These are phyloP conservation scores for Cerceris rybyensis DNA, from an alignment of 2,888 invertebrate genomes.

Conservation along the genomic window DNA sequence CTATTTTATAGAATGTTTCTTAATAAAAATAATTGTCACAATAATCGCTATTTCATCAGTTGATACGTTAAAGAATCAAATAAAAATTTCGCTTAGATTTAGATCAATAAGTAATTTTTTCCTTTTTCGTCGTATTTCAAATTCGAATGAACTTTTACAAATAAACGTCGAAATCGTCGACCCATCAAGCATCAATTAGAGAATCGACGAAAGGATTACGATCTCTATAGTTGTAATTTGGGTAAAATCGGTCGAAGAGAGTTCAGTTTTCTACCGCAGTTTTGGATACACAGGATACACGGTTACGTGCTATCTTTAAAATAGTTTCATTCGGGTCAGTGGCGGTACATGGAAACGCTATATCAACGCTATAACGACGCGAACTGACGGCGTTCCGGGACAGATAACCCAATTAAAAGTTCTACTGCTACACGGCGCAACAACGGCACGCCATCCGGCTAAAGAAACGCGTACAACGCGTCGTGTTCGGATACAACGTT, in stretches of 20 bases:
- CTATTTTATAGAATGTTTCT: too few species aligned
- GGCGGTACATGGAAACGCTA: conserved; percentile 59
- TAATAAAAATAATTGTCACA: too few species aligned
- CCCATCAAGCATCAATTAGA: too few species aligned
- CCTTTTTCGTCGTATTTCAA: too few species aligned
- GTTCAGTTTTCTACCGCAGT: background rate
- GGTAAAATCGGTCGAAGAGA: conserved; percentile 24
- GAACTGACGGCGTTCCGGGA: conserved; percentile 56
- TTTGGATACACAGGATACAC: conserved; percentile 21
- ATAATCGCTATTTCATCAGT: too few species aligned
- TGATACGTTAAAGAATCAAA: too few species aligned
- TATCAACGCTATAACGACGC: conserved; percentile 42
- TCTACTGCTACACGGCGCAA: conserved; percentile 26
- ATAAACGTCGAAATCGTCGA: too few species aligned
- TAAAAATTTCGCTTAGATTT: too few species aligned
- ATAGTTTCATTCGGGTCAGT: conserved; percentile 54
- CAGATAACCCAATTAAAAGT: conserved; percentile 67
- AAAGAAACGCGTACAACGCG: conserved; percentile 42
- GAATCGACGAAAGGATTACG: too few species aligned
- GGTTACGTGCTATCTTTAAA: conserved; percentile 51
- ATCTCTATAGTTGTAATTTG: too few species aligned
- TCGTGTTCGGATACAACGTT: conserved; percentile 26
- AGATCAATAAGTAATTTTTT: too few species aligned
- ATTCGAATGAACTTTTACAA: too few species aligned
- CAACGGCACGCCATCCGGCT: conserved; percentile 9